Conservation (phyloP, 2,888 invertebrate genomes). For the Callyntrura guangdongensis region DNA sequence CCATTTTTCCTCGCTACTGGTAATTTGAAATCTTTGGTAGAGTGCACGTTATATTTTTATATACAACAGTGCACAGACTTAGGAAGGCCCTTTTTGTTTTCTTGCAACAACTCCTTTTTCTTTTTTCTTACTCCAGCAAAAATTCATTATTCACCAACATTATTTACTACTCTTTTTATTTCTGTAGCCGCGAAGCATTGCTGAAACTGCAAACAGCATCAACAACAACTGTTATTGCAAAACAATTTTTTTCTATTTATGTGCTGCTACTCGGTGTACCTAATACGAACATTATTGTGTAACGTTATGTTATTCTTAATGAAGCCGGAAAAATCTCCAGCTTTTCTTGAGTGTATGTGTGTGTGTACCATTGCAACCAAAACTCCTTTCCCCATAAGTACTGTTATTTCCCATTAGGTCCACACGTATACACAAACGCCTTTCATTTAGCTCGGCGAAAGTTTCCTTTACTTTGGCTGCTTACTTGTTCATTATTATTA, state of each 20-base stretch:
- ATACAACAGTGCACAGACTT: neutral
- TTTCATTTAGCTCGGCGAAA: neutral
- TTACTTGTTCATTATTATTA: conserved; percentile 19
- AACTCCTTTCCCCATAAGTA: neutral
- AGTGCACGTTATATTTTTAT: neutral
- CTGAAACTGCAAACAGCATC: neutral
- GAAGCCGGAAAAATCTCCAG: conserved; percentile 3
- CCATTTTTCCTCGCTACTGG: neutral
- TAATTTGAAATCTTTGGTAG: neutral
- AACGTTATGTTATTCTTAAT: conserved; percentile 27
- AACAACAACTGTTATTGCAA: neutral
- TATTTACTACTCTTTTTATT: neutral
- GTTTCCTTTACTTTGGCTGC: neutral
- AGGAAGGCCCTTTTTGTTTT: conserved; percentile 7
- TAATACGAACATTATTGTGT: neutral
- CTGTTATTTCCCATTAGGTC: neutral
- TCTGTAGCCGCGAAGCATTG: neutral
- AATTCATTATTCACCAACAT: conserved; percentile 13
- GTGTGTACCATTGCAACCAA: neutral
- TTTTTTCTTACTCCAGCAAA: neutral
- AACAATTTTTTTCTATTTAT: conserved; percentile 20
- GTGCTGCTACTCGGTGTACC: neutral
- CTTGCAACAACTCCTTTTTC: conserved; percentile 11
- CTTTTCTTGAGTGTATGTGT: neutral
- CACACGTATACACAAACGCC: neutral